phyloP scores from a whole-genome alignment of 2,797 vertebrate species.

The Salarias fasciatus region DNA sequence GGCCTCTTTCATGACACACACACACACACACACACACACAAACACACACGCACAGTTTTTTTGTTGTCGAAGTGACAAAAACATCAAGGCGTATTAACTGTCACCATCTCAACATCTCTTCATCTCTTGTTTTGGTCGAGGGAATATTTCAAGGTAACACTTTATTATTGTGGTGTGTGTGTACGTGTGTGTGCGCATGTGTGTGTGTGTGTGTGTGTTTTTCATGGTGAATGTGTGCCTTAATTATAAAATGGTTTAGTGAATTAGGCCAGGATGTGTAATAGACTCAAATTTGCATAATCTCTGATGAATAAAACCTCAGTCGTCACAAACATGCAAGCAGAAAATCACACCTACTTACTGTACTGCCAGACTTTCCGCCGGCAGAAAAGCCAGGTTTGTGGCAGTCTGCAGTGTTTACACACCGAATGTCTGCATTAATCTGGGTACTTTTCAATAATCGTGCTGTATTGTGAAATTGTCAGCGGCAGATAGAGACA shows the following conservation, averaged over 20 bases:
- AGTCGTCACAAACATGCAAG: conserved; percentile 52
- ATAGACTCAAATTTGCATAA: conserved; percentile 75
- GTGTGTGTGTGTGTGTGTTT: conserved; percentile 24
- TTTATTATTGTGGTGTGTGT: conserved; percentile 30
- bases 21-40: conserved; percentile 25
- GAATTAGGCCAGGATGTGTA: conserved; percentile 78
- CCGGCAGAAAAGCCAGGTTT: conserved; percentile 10
- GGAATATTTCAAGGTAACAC: conserved; percentile 62
- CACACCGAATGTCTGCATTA: conserved; percentile 33
- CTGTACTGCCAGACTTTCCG: neutral
- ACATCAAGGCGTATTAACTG: conserved; percentile 72
- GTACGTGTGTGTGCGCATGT: conserved; percentile 18
- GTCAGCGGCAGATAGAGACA: conserved; percentile 61
- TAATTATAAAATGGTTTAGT: conserved; percentile 77
- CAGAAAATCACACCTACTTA: conserved; percentile 51
- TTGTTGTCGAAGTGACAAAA: conserved; percentile 65
- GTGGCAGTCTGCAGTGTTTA: conserved; percentile 39
- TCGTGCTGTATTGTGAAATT: conserved; percentile 60
- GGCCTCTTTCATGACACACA: conserved; percentile 37
- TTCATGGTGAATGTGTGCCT: conserved; percentile 63
- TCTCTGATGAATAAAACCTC: conserved; percentile 73
- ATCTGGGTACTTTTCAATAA: conserved; percentile 53
- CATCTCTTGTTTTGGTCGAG: conserved; percentile 57
- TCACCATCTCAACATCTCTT: conserved; percentile 65
- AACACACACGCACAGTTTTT: conserved; percentile 19